Conservation (phyloP, 2,113 vertebrate species). For the Cyprinus carpio region DNA sequence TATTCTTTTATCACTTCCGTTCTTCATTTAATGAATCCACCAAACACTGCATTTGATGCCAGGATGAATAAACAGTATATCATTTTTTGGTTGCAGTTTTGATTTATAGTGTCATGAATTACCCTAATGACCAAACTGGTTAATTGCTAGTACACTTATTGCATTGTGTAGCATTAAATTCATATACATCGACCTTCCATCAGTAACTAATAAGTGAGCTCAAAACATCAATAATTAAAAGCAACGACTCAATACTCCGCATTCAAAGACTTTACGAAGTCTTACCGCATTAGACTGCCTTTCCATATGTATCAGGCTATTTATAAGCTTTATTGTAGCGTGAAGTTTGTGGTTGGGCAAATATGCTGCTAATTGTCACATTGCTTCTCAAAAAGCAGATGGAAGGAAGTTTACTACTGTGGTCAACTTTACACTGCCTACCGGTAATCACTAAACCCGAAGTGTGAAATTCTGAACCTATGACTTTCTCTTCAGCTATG, state of each 20-base stretch:
- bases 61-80: neutral
- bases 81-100: neutral
- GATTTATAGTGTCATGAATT: neutral
- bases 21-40: neutral
- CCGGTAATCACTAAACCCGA: constrained; percentile 32
- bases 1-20: neutral
- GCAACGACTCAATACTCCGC: neutral
- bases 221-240: neutral
- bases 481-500: constrained; percentile 64
- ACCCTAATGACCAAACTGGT: constrained; percentile 14
- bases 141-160: neutral
- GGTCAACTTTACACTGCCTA: constrained; percentile 49
- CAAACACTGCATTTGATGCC: neutral
- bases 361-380: constrained; percentile 5
- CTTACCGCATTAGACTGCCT: neutral
- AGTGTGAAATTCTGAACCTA: constrained; percentile 46
- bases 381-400: neutral
- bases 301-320: neutral
- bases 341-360: neutral
- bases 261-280: constrained; percentile 7
- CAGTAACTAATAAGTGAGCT: neutral
- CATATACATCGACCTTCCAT: neutral
- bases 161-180: neutral
- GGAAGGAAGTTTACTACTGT: constrained; percentile 36
- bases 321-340: neutral